Base-by-base conservation (phyloP, 2,113 vertebrate species). In the Hiodon tergisus region DNA sequence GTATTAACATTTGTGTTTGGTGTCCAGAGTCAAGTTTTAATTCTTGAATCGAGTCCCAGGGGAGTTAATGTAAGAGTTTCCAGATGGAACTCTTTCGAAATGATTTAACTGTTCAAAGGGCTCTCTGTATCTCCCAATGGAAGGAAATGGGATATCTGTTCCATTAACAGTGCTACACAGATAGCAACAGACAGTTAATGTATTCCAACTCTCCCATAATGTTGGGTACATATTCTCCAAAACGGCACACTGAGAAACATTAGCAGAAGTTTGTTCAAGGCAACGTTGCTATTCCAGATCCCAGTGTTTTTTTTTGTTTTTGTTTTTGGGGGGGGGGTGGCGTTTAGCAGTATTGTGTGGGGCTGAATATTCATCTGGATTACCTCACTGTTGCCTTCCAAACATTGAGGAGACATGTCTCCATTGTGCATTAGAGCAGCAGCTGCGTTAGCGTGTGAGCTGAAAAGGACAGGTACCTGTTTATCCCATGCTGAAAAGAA, bases 31-130 rank as follows among this genome's bases (percentile, higher is more conserved):
- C 63, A 68, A 13, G 54, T 75, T 68, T 57, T 48, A 58, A 72
- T 48, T 48, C 47, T 57, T 48, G 65, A 75, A 67, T 48, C 16
- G 62, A 48, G 50, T 75, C 63, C 65, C 55, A 13, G 31, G 65
- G 63, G 65, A 46, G 65, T 48, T 50, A 75, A 75, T 67, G 69
- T 60, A 57, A 61, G 66, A 74, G 74, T 57, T 68, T 85, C 83
- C 85, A 86, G 81, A 84, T 82, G 81, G 84, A 77, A 51, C 54
- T 65, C 72, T 48, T 59, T 67, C 65, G 46, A 48, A 75, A 54
- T 53, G 67, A 75, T 55, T 67, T 75, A 58, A 48, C 55, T 48
- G n/a, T 14, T 58, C 31, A 66, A 67, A 50, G 59, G n/a, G 16
- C 65, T 53, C 47, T 52, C 48, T 16, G 53, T 11, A 55, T 57